phyloP scores from a whole-genome alignment of 2,797 vertebrate species.

The Rousettus madagascariensis region DNA sequence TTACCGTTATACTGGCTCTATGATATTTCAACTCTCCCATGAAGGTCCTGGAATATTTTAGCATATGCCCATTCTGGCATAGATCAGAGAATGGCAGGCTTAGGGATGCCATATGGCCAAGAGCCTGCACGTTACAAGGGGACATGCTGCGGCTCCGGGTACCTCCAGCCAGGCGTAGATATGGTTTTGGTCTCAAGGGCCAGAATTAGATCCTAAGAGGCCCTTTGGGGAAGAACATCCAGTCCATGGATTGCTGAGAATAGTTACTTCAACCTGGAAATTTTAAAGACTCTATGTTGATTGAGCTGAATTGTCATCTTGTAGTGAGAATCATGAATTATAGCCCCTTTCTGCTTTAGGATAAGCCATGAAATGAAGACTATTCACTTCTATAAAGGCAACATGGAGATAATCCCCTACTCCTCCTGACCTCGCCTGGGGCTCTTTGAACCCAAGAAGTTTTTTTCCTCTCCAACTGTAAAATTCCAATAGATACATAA shows the following conservation, averaged over 20 bases:
- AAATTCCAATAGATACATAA: too few relatives aligned
- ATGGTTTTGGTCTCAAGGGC: not conserved
- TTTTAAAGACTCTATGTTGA: not conserved
- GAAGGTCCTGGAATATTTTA: conserved; percentile 39
- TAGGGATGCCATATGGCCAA: conserved; percentile 45
- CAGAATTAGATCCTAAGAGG: not conserved
- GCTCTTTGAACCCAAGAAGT: not conserved
- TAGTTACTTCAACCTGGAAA: conserved; percentile 15
- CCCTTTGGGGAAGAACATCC: not conserved
- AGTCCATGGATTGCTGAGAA: not conserved
- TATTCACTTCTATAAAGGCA: not conserved
- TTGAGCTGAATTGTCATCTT: not conserved
- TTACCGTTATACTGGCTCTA: not conserved
- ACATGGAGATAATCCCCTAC: not conserved
- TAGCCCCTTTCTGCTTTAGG: not conserved
- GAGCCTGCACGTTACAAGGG: not conserved
- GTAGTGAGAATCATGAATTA: not conserved
- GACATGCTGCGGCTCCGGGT: not conserved
- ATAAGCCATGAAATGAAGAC: not conserved
- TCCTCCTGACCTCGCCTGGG: not conserved
- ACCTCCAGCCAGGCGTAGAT: not conserved
- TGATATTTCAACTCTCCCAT: conserved; percentile 49
- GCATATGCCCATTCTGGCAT: conserved; percentile 59
- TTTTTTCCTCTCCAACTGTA: not conserved
- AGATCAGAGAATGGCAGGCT: conserved; percentile 21